These are phyloP conservation scores for Etheostoma cragini DNA, from an alignment of 2,113 vertebrate genomes.

Conservation along the genomic window DNA sequence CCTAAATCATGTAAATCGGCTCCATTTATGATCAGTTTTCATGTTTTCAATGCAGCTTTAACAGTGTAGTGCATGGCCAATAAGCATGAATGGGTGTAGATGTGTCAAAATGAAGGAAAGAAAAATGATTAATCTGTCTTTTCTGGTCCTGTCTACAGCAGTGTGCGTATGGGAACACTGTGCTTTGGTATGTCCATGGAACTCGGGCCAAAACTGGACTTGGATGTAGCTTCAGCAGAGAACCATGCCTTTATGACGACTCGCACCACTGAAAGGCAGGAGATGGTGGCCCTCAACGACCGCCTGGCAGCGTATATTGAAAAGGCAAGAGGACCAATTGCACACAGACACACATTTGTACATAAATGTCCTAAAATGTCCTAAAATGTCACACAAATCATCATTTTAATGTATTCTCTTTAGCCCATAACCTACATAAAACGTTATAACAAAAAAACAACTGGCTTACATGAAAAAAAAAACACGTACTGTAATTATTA, in stretches of 20 bases:
- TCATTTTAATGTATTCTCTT: not conserved
- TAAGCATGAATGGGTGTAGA: not conserved
- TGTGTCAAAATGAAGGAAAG: not conserved
- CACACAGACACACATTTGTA: not conserved
- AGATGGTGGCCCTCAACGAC: constrained; percentile 84
- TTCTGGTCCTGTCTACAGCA: constrained; percentile 44
- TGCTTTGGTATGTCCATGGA: constrained; percentile 66
- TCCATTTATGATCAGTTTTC: not conserved
- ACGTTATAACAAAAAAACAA: not conserved
- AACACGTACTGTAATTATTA: too few species aligned
- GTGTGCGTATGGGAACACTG: constrained; percentile 70
- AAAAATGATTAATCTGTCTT: not conserved
- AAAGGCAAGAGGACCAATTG: constrained; percentile 65
- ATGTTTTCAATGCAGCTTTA: not conserved
- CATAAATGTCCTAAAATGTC: too few species aligned
- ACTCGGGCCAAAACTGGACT: constrained; percentile 64
- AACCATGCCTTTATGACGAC: constrained; percentile 80
- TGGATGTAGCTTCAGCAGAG: constrained; percentile 79
- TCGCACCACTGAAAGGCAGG: constrained; percentile 79
- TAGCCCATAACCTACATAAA: not conserved
- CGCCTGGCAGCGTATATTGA: constrained; percentile 82
- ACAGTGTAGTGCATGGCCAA: not conserved
- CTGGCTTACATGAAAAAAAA: not conserved
- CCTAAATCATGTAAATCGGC: not conserved
- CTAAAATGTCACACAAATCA: not conserved